phyloP scores from a whole-genome alignment of 2,888 invertebrate species.

The Augochlorella aurata region DNA sequence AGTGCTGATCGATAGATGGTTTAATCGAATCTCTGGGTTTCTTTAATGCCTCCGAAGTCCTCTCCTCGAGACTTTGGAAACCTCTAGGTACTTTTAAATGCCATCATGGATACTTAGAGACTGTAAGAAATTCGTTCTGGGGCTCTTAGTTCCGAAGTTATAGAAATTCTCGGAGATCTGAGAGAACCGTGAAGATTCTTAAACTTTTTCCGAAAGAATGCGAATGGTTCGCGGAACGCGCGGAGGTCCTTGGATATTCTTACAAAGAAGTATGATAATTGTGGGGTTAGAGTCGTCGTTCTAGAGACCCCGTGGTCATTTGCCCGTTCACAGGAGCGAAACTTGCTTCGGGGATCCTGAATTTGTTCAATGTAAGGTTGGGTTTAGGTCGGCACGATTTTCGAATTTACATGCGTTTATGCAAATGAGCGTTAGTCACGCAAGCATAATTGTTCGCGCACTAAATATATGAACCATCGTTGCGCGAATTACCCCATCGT shows the following conservation, averaged over 20 bases:
- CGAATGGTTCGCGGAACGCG: no score
- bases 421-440: neutral
- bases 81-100: neutral
- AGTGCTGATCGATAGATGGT: no score
- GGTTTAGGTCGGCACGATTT: neutral
- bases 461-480: neutral
- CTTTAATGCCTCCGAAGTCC: neutral
- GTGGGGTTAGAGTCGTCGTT: no score
- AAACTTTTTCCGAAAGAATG: neutral
- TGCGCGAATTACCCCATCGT: neutral
- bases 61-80: neutral
- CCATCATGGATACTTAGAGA: neutral
- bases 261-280: neutral
- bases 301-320: no score
- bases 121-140: neutral
- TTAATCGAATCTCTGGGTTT: neutral
- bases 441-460: neutral
- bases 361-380: no score
- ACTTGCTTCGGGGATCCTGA: no score
- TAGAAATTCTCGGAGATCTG: neutral
- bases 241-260: neutral
- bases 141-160: neutral
- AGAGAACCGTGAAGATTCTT: neutral
- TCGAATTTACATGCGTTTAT: neutral
- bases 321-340: no score